A percentile compares a stretch with the other conserved stretches of the same genome.
These are phyloP conservation scores for Hyles lineata DNA, from an alignment of 2,888 invertebrate species.

Conservation along the genomic window DNA sequence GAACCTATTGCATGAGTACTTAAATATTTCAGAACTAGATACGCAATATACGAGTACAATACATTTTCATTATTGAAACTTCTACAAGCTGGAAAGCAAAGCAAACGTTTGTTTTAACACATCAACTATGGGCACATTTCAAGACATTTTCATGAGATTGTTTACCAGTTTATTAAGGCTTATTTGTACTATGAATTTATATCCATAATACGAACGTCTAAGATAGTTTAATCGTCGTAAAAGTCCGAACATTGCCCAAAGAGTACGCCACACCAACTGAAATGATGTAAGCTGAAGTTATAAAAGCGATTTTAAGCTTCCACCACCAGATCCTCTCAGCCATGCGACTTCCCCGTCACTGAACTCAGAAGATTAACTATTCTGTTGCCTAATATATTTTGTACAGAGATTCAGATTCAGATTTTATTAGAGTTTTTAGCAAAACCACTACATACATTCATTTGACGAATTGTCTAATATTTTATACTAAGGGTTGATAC, in stretches of 20 bases:
- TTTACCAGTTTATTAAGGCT: neutral
- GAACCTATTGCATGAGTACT: too few species aligned
- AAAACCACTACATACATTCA: too few species aligned
- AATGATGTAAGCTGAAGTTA: neutral
- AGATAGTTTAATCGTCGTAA: neutral
- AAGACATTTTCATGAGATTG: neutral
- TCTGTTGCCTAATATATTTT: neutral
- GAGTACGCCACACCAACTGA: neutral
- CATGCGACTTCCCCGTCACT: neutral
- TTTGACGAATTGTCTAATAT: too few species aligned
- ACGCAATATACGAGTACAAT: neutral
- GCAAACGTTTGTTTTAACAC: neutral
- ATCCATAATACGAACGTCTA: neutral
- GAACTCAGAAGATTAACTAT: neutral
- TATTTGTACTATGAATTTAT: neutral
- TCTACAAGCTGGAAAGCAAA: neutral
- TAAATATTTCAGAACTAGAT: too few species aligned
- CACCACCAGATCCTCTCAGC: neutral
- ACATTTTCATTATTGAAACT: neutral
- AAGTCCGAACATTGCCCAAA: neutral
- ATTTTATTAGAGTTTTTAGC: too few species aligned
- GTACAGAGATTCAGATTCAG: too few species aligned
- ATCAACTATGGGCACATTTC: neutral
- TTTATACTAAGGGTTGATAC: too few species aligned
- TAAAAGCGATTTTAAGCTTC: neutral